Evolutionary conservation across 2,113 vertebrate genomes (phyloP).

Genomic region (Tangachromis dhanisi): DNA sequence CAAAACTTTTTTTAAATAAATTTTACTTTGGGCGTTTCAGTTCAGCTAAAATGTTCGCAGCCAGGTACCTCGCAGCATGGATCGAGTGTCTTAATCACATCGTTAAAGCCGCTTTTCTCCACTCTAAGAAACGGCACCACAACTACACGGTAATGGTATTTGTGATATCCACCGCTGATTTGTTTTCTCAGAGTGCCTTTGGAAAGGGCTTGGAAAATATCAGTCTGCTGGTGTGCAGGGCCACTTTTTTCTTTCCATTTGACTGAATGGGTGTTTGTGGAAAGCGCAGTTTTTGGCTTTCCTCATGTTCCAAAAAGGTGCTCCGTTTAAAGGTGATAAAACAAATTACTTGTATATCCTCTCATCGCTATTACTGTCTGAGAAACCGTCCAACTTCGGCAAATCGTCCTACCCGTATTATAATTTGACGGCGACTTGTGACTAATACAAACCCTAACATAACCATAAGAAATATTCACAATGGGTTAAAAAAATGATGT

Average conservation of each 20-base stretch:
- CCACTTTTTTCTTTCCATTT: background rate
- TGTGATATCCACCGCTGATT: background rate
- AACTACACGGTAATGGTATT: background rate
- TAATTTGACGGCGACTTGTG: background rate
- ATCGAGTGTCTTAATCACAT: background rate
- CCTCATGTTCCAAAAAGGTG: background rate
- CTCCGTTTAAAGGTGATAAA: background rate
- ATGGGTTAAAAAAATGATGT: rapidly evolving
- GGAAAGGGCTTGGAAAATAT: background rate
- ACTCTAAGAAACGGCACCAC: background rate
- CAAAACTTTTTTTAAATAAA: background rate
- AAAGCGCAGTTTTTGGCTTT: rapidly evolving
- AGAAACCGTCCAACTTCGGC: background rate
- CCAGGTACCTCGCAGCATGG: rapidly evolving
- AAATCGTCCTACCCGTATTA: rapidly evolving
- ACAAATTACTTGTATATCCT: background rate
- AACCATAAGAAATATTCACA: background rate
- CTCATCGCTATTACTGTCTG: background rate
- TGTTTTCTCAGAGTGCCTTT: rapidly evolving
- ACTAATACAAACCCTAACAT: background rate
- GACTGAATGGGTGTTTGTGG: rapidly evolving
- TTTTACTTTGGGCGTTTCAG: background rate
- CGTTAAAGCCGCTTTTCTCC: rapidly evolving
- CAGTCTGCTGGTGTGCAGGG: background rate
- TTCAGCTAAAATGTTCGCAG: background rate